Conservation (phyloP, 1,140 invertebrate species). For the Pristionchus pacificus region DNA sequence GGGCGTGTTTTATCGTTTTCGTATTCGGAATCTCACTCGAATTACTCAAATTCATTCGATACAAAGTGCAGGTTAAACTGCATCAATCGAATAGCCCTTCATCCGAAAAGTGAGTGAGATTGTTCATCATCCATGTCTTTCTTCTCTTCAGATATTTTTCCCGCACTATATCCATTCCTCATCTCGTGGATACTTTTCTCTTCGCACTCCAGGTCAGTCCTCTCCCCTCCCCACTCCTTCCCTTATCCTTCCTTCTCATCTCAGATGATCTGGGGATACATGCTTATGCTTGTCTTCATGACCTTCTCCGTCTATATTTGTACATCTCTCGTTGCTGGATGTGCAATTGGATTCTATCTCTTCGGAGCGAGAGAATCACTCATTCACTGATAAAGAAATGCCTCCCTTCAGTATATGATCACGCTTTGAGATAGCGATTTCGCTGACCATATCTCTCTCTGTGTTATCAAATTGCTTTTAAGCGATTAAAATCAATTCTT, state of each 20-base stretch:
- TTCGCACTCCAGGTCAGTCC: background rate
- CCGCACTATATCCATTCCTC: background rate
- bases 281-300: conserved; percentile 95
- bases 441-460: too few relatives aligned
- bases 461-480: too few relatives aligned
- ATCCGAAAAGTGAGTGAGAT: background rate
- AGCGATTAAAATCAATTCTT: too few relatives aligned
- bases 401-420: too few relatives aligned
- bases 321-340: conserved; percentile 78
- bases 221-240: background rate
- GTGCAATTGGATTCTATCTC: conserved; percentile 82
- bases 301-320: conserved; percentile 92
- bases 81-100: background rate
- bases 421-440: background rate
- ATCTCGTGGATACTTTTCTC: background rate
- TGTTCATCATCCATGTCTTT: background rate
- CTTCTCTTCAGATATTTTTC: background rate
- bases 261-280: conserved; percentile 83
- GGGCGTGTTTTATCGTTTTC: background rate
- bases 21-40: background rate
- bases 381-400: background rate
- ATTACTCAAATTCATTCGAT: background rate
- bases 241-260: conserved; percentile 57
- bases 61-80: background rate
- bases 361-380: conserved; percentile 66